Conservation (phyloP, 2,113 vertebrate species). For the Glaucidium brasilianum region DNA sequence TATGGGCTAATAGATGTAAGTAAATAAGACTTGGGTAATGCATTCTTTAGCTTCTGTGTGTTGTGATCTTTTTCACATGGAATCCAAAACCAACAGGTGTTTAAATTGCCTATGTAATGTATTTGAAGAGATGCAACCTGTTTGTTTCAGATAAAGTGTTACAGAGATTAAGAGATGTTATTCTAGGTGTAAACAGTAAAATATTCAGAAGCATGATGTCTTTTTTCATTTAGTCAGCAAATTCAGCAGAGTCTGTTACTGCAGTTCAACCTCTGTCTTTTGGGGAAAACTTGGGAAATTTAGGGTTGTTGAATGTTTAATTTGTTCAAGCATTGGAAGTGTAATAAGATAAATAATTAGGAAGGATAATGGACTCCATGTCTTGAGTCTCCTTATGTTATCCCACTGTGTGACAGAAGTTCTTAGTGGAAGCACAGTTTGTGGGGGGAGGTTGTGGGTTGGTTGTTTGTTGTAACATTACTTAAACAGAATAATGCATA, state of each 20-base stretch:
- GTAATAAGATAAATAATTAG: neutral
- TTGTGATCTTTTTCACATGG: neutral
- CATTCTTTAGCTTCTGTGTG: neutral
- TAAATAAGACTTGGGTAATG: neutral
- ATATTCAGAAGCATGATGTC: neutral
- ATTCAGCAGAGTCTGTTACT: neutral
- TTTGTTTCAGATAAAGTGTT: neutral
- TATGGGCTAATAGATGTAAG: neutral
- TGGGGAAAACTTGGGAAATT: neutral
- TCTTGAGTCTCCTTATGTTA: neutral
- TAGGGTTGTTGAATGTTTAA: neutral
- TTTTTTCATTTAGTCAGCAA: neutral
- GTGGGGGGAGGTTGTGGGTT: neutral
- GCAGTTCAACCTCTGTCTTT: neutral
- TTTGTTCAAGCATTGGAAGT: neutral
- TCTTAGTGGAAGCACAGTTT: neutral
- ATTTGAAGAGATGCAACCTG: neutral
- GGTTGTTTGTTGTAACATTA: neutral
- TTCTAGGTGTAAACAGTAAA: neutral
- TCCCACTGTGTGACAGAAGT: neutral
- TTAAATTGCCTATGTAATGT: neutral
- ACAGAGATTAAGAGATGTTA: neutral
- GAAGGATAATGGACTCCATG: neutral
- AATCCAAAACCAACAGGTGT: neutral
- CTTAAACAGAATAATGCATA: neutral